Evolutionary conservation across 2,888 invertebrate species (phyloP).

Genomic region (Aspidiotus rigidus): DNA sequence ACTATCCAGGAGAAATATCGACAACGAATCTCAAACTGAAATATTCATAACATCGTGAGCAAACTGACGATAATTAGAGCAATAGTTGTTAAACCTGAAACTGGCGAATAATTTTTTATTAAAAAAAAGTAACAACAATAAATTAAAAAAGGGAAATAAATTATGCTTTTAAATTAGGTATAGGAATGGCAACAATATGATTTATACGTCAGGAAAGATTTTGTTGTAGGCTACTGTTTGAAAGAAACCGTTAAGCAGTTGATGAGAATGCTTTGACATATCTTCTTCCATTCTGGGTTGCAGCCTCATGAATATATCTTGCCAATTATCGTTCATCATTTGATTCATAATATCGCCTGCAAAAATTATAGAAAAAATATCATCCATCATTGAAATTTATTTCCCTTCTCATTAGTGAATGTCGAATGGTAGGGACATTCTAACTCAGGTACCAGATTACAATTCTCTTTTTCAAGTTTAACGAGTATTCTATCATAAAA

Average conservation of each 20-base stretch:
- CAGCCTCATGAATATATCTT: constrained; percentile 57
- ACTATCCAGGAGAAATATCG: no score
- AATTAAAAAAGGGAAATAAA: no score
- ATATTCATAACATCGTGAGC: no score
- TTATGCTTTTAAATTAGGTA: no score
- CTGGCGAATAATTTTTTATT: no score
- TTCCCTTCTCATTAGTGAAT: no score
- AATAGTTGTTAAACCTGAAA: no score
- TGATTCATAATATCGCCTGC: constrained; percentile 53
- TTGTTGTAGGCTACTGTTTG: constrained; percentile 17
- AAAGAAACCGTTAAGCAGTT: constrained; percentile 14
- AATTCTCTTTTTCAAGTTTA: not conserved
- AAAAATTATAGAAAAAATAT: constrained; percentile 24
- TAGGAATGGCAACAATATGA: not conserved
- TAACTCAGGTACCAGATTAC: not conserved
- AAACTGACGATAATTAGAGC: no score
- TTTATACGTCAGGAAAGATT: constrained; percentile 27
- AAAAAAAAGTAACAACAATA: no score
- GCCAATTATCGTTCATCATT: constrained; percentile 59
- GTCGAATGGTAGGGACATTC: not conserved
- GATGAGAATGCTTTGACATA: constrained; percentile 27
- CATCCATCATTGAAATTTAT: no score
- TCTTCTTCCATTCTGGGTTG: constrained; percentile 55
- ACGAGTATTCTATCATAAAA: no score
- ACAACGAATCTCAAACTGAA: no score